phyloP scores from a whole-genome alignment of 2,888 invertebrate species.

The Dorcus parallelipipedus region DNA sequence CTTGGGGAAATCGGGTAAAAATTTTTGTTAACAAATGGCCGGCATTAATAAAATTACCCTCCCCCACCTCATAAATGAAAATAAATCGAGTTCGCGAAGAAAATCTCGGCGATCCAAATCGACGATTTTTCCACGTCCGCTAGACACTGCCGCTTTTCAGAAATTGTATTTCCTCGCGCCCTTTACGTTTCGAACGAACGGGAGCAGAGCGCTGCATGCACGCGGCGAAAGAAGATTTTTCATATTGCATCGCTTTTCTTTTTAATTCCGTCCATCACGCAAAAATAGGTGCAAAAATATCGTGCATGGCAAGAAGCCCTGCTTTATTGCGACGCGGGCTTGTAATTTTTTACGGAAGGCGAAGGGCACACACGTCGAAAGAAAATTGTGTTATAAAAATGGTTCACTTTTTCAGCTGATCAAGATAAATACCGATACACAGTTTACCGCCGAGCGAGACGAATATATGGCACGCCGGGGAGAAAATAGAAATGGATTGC shows the following conservation, averaged over 20 bases:
- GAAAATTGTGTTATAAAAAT: not conserved
- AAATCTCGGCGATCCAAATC: slow-evolving; percentile 1
- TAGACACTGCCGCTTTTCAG: not conserved
- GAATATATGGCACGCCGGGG: not conserved
- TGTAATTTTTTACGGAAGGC: too few species aligned
- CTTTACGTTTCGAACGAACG: too few species aligned
- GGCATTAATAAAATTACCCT: slow-evolving; percentile 9
- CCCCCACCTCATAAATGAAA: not conserved
- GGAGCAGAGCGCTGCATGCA: too few species aligned
- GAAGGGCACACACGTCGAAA: too few species aligned
- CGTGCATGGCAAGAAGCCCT: too few species aligned
- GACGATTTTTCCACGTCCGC: slow-evolving; percentile 1
- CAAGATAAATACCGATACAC: slow-evolving; percentile 16
- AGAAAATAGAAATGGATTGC: not conserved
- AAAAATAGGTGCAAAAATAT: too few species aligned
- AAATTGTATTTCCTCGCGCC: too few species aligned
- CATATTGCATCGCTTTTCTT: too few species aligned
- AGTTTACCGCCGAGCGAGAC: slow-evolving; percentile 13
- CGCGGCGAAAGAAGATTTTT: too few species aligned
- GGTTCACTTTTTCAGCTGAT: slow-evolving; percentile 1
- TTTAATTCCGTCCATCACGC: too few species aligned
- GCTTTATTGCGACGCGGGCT: too few species aligned
- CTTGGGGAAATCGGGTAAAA: not conserved
- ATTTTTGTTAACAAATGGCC: slow-evolving; percentile 9
- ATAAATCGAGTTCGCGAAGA: slow-evolving; percentile 2